Conservation (phyloP, 2,888 invertebrate genomes). For the Chymomyza amoena region DNA sequence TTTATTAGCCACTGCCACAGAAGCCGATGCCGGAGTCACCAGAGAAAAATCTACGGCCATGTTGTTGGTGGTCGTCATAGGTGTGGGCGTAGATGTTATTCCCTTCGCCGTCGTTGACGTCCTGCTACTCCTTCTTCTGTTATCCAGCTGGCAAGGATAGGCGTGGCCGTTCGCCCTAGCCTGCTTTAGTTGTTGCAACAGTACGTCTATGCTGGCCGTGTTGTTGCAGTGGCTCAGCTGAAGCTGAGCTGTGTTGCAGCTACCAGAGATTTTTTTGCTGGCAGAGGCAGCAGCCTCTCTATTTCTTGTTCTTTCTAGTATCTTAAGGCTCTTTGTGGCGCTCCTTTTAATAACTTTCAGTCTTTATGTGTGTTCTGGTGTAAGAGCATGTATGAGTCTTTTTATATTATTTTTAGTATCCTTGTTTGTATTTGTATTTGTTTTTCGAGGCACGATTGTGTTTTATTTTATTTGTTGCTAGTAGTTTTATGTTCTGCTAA, state of each 20-base stretch:
- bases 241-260: neutral
- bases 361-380: neutral
- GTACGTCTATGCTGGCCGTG: neutral
- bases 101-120: constrained; percentile 14
- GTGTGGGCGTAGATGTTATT: constrained; percentile 7
- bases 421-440: constrained; percentile 6
- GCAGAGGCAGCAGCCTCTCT: neutral
- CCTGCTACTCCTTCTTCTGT: neutral
- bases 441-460: constrained; percentile 59
- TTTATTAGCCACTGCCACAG: constrained; percentile 51
- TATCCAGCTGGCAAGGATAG: neutral
- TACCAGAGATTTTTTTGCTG: neutral
- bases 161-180: neutral
- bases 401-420: neutral
- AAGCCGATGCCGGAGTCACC: constrained; percentile 49
- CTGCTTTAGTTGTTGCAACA: neutral
- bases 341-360: neutral
- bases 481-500: constrained; percentile 19
- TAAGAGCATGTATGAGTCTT: neutral
- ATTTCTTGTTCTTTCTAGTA: neutral
- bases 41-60: constrained; percentile 74
- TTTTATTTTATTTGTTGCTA: constrained; percentile 30
- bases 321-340: neutral
- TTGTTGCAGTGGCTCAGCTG: neutral
- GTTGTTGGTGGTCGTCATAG: constrained; percentile 40